Evolutionary conservation across 2,888 invertebrate genomes (phyloP), one percentile per base, ranked within the genome.

Genomic region (Ectobius pallidus): DNA sequence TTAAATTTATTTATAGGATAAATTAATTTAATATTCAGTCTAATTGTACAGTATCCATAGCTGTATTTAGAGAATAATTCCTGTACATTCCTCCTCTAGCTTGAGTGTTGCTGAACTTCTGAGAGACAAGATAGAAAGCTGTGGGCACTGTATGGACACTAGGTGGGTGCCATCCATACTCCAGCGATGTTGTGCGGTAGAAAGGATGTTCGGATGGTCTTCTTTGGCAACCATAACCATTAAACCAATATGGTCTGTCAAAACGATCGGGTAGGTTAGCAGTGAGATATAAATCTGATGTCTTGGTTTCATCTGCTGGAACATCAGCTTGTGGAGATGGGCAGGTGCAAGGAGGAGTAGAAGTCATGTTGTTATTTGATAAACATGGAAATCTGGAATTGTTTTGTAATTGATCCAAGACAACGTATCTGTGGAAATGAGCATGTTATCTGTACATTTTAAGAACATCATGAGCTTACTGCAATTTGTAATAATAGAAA

Each of bases 161-260:
- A 3, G 91, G 91, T 3, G 85, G 82, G 79, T 88, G 92, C 87
- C 91, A 91, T 42, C 96, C 96, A 81, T 96, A 95, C 78, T 93
- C 93, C 76, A 90, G 90, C 25, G 92, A 88, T 55, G 92, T 90
- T 18, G 95, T 95, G 75, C 90, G 88, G 82, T 95, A 97, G 84
- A 94, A 91, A 0, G 94, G 94, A 82, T 95, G 92, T 75, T 82
- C 82, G 25, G 80, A 78, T 6, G 81, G 81, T 84, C 85, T 72
- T 77, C 86, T 82, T 83, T 90, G 88, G 73, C 84, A 81, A 3
- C 94, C 93, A 81, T 96, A 96, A 7, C 94, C 95, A 80, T 90
- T 89, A 81, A 95, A 92, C 86, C 91, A 89, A 79, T 90, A 89
- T 71, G 94, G 92, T 83, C 91, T 89, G 78, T 92, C 91, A 80